Conservation (phyloP, 64 coral and sea anemone genomes). For the Astreopora myriophthalma region DNA sequence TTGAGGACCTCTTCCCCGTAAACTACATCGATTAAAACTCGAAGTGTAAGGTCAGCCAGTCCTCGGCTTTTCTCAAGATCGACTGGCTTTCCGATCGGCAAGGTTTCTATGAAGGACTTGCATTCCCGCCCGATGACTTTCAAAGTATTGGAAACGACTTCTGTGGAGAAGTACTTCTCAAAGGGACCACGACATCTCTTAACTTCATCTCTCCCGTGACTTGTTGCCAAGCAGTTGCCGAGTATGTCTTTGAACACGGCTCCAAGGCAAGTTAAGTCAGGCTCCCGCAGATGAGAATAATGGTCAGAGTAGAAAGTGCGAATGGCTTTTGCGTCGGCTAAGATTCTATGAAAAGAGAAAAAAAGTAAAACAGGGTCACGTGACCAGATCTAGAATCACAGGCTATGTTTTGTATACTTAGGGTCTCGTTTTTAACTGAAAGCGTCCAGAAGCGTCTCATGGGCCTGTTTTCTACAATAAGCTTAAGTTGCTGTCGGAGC, state of each 20-base stretch:
- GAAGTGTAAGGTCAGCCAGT: constrained; percentile 67
- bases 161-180: constrained; percentile 83
- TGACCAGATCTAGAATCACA: too few species aligned
- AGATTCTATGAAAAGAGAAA: constrained; percentile 43
- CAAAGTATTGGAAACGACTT: constrained; percentile 32
- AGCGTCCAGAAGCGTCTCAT: too few species aligned
- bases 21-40: constrained; percentile 58
- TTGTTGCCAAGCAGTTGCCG: constrained; percentile 81
- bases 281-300: constrained; percentile 87
- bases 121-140: constrained; percentile 77
- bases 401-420: too few species aligned
- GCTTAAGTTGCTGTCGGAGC: too few species aligned
- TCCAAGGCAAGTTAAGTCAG: constrained; percentile 76
- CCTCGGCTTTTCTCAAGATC: constrained; percentile 70
- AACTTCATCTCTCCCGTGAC: constrained; percentile 84
- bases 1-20: constrained; percentile 86
- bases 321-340: constrained; percentile 86
- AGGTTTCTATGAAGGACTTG: constrained; percentile 50
- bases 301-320: constrained; percentile 91
- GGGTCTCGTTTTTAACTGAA: too few species aligned
- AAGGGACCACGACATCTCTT: constrained; percentile 92
- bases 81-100: constrained; percentile 47
- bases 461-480: too few species aligned
- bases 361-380: too few species aligned
- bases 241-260: constrained; percentile 62